Base-by-base conservation (phyloP, 1,140 invertebrate genomes). In the Heliconius hewitsoni region DNA sequence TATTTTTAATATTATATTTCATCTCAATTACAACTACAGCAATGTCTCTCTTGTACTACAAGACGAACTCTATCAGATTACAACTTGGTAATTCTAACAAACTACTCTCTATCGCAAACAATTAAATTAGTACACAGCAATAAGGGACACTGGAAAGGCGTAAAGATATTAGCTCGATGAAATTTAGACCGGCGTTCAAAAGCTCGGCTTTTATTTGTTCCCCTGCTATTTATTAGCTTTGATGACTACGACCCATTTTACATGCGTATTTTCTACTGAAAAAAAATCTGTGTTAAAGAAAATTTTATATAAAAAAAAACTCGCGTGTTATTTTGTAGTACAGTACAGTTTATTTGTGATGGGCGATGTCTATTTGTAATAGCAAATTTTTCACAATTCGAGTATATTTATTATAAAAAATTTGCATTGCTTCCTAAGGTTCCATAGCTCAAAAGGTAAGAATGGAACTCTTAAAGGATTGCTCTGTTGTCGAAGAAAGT, bases 211-310 rank as follows among this genome's bases (percentile, higher is more conserved):
- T 88, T 88, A 85, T 89, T 88, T 89, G 83, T 84, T 83, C 82
- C 79, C 75, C 85, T 78, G 80, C 83, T 84, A 86, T 89, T 88
- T 84, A 86, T 89, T 88, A 90, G 88, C 87, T 88, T 87, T 86
- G 82, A 89, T 84, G 83, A 80, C 84, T 86, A 79, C 46, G 71
- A 77, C 78, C 73, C 79, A 57, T 77, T 83, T 79, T 80, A 73
- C 76, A 75, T 76, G 52, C 71, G 42, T 74, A 76, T 80, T 80
- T 80, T 71, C 42, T 39, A 46, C 34, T 46, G 72, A 74, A 74
- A 78, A 66, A 60, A 71, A 4, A 34, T 42, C 27, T 34, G 30
- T 34, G 4, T 34, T 3, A 34, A 34, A 34, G 30, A 3, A 34
- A 34, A 34, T 34, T 34, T 34, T 34, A 34, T 34, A 34, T 34